Conservation (phyloP, 2,888 invertebrate genomes). For the Chydorus sphaericus region DNA sequence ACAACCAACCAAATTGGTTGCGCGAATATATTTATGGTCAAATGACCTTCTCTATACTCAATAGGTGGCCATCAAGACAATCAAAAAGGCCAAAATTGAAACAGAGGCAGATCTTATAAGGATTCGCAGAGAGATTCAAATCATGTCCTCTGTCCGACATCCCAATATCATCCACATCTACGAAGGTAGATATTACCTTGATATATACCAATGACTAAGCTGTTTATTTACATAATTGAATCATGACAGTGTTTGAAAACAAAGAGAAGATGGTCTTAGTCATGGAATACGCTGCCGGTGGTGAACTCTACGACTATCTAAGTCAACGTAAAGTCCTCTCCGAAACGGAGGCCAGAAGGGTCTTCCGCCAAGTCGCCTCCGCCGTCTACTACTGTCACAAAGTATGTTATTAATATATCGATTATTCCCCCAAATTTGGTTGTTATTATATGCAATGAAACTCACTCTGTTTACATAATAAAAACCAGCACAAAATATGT, state of each 20-base stretch:
- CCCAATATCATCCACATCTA: constrained; percentile 99
- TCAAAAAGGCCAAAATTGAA: constrained; percentile 92
- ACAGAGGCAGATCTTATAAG: constrained; percentile 91
- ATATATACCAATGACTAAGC: neutral
- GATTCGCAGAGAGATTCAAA: constrained; percentile 93
- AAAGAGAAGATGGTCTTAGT: constrained; percentile 98
- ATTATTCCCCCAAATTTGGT: neutral
- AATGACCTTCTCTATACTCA: constrained; percentile 18
- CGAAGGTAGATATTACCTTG: constrained; percentile 55
- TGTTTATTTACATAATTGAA: constrained; percentile 7
- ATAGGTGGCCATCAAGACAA: constrained; percentile 88
- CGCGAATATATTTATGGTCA: no score
- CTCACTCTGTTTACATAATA: constrained; percentile 19
- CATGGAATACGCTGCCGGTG: constrained; percentile 98
- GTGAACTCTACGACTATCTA: constrained; percentile 93
- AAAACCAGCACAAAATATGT: constrained; percentile 78
- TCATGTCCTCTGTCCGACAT: constrained; percentile 96
- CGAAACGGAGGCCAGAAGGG: constrained; percentile 82
- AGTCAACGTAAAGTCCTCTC: constrained; percentile 78
- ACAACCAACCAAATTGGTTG: no score
- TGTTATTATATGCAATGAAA: neutral
- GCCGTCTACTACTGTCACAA: constrained; percentile 97
- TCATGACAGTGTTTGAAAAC: constrained; percentile 85
- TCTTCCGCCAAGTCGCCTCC: constrained; percentile 91
- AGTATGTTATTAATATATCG: constrained; percentile 25